Evolutionary conservation across 2,797 vertebrate genomes (phyloP), one percentile per base, ranked within the genome.

Genomic region (Poeciliopsis presidionis): DNA sequence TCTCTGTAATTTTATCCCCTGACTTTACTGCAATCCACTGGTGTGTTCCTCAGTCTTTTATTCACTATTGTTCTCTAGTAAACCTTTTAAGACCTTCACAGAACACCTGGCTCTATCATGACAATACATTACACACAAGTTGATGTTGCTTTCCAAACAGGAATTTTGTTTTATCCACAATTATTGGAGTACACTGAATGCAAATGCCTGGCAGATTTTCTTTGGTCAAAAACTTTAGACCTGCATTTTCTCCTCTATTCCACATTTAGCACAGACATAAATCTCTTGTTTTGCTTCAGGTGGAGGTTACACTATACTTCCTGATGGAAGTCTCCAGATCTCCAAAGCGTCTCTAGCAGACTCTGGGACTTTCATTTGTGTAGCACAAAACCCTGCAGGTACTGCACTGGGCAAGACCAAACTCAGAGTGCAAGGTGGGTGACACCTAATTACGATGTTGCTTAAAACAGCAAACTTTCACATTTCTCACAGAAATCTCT

Each of bases 301-400:
- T 69, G 96, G 89, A 65, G 88, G 87, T 83, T 96, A 96, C 14
- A 92, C 93, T 0, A 84, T 98, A 74, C 95, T 98, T 74, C 97
- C 97, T 0, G 94, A 84, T 53, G 98, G 98, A 13, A 93, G 95
- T 79, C 94, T 99, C 75, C 97, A 97, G 91, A 99, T 99, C 91
- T 93, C 95, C 80, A 96, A 95, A 83, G 95, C 96, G 12, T 75
- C 91, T 69, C 91, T 95, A 76, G 94, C 96, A 43, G 97, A 99
- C 92, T 94, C 96, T 83, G 98, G 98, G 22, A 97, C 95, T 12
- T 99, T 98, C 75, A 97, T 97, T 81, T 99, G 98, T 81, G 96
- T 99, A 89, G 98, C 98, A 88, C 98, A 99, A 88, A 99, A 99
- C 88, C 94, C 96, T 80, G 97, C 97, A 46, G 98, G 98, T 13